Evolutionary conservation across 2,113 vertebrate genomes (phyloP).

Genomic region (Andinoacara biseriatus): DNA sequence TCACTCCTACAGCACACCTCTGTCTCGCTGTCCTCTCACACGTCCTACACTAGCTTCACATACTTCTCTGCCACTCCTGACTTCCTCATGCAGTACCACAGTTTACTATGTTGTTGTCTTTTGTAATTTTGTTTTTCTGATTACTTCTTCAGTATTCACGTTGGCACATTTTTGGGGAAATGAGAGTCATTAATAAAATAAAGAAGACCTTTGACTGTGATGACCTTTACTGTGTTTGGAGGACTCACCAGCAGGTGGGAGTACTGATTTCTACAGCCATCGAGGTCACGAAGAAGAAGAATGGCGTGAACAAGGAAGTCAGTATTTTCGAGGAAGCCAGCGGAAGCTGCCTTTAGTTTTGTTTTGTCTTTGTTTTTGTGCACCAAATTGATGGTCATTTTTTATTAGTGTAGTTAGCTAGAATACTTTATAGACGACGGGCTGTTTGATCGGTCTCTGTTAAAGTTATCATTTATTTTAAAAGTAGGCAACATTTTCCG

Average conservation of each 20-base stretch:
- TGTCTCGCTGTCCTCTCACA: too few relatives aligned
- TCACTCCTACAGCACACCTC: too few relatives aligned
- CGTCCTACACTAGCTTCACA: too few relatives aligned
- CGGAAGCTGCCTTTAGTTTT: slow-evolving; percentile 72
- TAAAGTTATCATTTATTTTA: neutral
- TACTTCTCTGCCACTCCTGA: too few relatives aligned
- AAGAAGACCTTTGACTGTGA: neutral
- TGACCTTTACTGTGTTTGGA: neutral
- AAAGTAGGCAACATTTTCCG: slow-evolving; percentile 12
- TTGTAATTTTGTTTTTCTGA: neutral
- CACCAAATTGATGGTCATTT: neutral
- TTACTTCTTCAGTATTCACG: neutral
- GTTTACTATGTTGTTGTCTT: neutral
- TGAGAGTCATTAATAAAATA: neutral
- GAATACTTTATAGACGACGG: neutral
- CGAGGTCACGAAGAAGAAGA: slow-evolving; percentile 62
- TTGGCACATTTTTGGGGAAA: neutral
- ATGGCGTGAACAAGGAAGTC: slow-evolving; percentile 64
- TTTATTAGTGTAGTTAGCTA: neutral
- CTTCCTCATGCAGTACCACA: too few relatives aligned
- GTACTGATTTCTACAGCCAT: neutral
- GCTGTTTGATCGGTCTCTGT: neutral
- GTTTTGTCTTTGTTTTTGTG: slow-evolving; percentile 65
- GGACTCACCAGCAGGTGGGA: slow-evolving; percentile 30
- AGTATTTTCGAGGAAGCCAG: slow-evolving; percentile 56